A percentile compares a stretch with the other conserved stretches of the same genome.
Evolutionary conservation across 2,888 invertebrate genomes (phyloP).

Genomic region (Amiota mariae): DNA sequence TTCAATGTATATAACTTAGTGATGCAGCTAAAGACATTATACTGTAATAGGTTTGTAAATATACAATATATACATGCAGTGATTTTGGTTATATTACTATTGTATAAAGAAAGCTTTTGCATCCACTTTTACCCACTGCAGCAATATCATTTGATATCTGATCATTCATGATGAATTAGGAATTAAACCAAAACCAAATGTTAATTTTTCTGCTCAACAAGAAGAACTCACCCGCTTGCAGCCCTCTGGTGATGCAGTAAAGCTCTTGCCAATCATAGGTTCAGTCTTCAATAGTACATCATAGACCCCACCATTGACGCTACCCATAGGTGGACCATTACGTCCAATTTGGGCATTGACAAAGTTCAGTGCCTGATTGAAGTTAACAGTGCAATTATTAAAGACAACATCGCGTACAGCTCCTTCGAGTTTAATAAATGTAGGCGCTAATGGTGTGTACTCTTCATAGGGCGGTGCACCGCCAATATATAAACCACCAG

Average conservation of each 20-base stretch:
- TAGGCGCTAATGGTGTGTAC: constrained; percentile 76
- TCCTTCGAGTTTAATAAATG: constrained; percentile 80
- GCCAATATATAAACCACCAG: constrained; percentile 84
- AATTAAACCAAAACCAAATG: constrained; percentile 6
- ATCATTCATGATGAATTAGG: neutral
- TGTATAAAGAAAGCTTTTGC: no score
- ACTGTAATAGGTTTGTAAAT: no score
- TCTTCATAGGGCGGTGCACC: constrained; percentile 79
- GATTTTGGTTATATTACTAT: constrained; percentile 10
- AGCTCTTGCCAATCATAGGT: constrained; percentile 73
- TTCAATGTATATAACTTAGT: no score
- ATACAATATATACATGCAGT: constrained; percentile 48
- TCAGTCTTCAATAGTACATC: constrained; percentile 76
- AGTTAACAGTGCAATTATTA: constrained; percentile 80
- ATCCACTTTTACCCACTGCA: no score
- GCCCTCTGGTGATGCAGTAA: constrained; percentile 75
- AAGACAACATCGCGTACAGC: constrained; percentile 89
- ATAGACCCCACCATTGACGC: constrained; percentile 70
- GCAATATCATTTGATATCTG: no score
- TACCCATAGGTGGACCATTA: constrained; percentile 75
- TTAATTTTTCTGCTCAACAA: constrained; percentile 15
- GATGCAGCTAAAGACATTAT: no score
- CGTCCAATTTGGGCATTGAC: constrained; percentile 81
- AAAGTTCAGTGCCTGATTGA: constrained; percentile 79
- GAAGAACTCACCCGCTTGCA: constrained; percentile 76